phyloP scores from a whole-genome alignment of 2,888 invertebrate genomes.

The Hirtodrosophila duncani region DNA sequence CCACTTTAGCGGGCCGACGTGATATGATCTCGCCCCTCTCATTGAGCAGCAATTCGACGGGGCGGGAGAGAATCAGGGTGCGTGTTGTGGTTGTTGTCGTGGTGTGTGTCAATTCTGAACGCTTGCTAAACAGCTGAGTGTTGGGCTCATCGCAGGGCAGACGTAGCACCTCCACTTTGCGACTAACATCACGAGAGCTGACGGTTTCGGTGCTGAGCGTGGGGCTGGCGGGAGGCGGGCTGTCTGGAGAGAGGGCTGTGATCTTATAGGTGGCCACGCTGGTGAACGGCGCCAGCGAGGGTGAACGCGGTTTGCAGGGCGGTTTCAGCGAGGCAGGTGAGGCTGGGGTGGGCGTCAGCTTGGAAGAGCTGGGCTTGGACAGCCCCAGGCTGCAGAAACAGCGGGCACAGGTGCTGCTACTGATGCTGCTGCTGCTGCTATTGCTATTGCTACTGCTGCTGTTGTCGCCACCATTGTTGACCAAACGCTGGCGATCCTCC shows the following conservation, averaged over 20 bases:
- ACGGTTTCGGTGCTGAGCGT: slow-evolving; percentile 55
- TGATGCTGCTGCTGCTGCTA: slow-evolving; percentile 46
- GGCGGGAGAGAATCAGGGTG: slow-evolving; percentile 69
- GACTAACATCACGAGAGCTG: slow-evolving; percentile 63
- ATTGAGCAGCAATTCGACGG: slow-evolving; percentile 70
- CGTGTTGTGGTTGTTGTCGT: slow-evolving; percentile 74
- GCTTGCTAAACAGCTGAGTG: slow-evolving; percentile 48
- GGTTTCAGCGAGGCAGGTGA: slow-evolving; percentile 36
- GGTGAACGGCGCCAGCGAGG: slow-evolving; percentile 52
- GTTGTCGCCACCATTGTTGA: slow-evolving; percentile 23
- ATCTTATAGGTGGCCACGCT: slow-evolving; percentile 53
- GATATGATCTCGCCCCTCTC: slow-evolving; percentile 73
- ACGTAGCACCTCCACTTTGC: slow-evolving; percentile 59
- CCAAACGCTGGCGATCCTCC: slow-evolving; percentile 50
- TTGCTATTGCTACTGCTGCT: slow-evolving; percentile 28
- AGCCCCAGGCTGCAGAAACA: slow-evolving; percentile 74
- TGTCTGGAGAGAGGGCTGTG: slow-evolving; percentile 37
- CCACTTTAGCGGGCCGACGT: slow-evolving; percentile 39
- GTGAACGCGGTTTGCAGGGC: slow-evolving; percentile 50
- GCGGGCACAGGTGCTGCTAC: slow-evolving; percentile 69
- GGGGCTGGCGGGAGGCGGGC: slow-evolving; percentile 49
- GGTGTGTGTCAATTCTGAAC: slow-evolving; percentile 68
- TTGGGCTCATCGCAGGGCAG: slow-evolving; percentile 44
- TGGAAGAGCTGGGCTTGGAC: slow-evolving; percentile 2
- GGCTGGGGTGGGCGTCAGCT: not conserved